Conservation (phyloP, 1,140 invertebrate genomes). For the Spodoptera litura region DNA sequence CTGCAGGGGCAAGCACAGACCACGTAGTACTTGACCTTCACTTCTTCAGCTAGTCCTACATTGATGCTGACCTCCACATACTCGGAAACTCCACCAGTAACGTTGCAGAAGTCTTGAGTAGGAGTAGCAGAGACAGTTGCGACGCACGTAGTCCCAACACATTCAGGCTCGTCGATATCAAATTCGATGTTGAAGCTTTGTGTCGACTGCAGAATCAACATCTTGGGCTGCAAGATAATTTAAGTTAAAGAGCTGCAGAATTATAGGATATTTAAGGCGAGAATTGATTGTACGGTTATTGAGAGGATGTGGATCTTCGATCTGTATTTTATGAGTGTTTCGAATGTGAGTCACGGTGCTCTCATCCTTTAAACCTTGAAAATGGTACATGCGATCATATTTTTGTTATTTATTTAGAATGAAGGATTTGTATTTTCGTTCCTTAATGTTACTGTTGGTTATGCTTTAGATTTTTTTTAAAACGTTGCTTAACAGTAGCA, state of each 20-base stretch:
- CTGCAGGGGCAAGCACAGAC: conserved; percentile 82
- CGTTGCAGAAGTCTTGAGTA: conserved; percentile 58
- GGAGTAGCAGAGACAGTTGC: conserved; percentile 54
- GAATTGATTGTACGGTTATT: not conserved
- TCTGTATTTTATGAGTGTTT: not conserved
- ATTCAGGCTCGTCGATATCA: conserved; percentile 40
- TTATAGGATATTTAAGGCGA: not conserved
- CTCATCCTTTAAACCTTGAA: not conserved
- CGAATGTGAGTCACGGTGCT: not conserved
- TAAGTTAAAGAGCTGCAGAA: not conserved
- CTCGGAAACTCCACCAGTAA: conserved; percentile 55
- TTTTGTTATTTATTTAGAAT: not conserved
- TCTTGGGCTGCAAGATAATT: conserved; percentile 43
- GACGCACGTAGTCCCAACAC: conserved; percentile 50
- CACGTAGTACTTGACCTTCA: conserved; percentile 64
- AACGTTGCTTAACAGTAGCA: too few relatives aligned
- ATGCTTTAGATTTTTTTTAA: too few relatives aligned
- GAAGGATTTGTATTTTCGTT: not conserved
- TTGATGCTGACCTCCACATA: conserved; percentile 59
- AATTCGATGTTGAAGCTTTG: conserved; percentile 58
- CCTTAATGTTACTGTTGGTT: too few relatives aligned
- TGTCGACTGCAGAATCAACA: conserved; percentile 60
- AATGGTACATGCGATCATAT: not conserved
- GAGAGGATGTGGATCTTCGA: conserved; percentile 14
- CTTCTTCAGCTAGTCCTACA: conserved; percentile 53